phyloP scores from a whole-genome alignment of 2,797 vertebrate genomes.

The Luscinia megarhynchos region DNA sequence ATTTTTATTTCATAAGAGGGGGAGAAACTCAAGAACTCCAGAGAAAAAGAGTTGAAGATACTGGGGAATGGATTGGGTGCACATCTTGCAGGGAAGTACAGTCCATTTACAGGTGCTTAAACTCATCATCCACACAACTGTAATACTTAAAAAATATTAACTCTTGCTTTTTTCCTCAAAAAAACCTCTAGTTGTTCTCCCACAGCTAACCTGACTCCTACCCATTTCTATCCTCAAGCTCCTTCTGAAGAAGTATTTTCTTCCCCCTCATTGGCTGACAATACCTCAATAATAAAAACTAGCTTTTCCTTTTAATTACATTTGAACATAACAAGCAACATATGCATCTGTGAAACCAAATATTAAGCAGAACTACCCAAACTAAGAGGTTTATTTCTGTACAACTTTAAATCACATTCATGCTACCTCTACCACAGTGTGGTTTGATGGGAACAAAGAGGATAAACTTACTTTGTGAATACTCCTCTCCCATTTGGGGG shows the following conservation, averaged over 20 bases:
- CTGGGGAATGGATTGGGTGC: neutral
- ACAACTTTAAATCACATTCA: neutral
- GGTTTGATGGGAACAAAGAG: neutral
- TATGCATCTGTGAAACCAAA: neutral
- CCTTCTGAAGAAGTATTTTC: neutral
- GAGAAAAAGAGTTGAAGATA: neutral
- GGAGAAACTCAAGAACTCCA: neutral
- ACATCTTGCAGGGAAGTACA: neutral
- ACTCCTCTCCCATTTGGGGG: conserved; percentile 99
- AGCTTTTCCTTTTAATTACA: neutral
- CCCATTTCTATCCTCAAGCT: neutral
- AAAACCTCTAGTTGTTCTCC: neutral
- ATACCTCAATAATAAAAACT: neutral
- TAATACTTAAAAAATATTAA: neutral
- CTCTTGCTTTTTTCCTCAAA: neutral
- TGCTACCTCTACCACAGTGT: accelerated
- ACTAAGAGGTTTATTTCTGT: neutral
- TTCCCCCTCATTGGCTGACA: neutral
- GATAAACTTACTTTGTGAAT: conserved; percentile 93
- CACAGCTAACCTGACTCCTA: neutral
- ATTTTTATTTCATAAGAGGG: neutral
- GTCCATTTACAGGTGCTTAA: neutral
- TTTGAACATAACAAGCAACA: neutral
- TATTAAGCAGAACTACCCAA: neutral
- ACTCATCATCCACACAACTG: neutral